Evolutionary conservation across 1,140 invertebrate genomes (phyloP), one percentile per base, ranked within the genome.

Genomic region (Drosophila kohkoa): DNA sequence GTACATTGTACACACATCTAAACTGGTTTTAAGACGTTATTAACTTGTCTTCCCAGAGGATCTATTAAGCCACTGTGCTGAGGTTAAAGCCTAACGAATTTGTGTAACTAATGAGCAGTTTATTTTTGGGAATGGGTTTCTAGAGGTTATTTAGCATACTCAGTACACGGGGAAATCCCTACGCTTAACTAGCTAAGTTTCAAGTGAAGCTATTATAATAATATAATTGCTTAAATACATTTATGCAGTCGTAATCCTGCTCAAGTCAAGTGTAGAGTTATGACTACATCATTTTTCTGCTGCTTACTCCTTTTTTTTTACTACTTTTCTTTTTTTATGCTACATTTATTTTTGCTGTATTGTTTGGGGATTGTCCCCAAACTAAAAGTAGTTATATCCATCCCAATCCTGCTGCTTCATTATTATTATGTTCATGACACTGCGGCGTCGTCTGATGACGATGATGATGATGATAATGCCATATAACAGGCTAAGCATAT

Each of bases 401-500:
- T 25, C 38, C 38, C 55, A 60, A 64, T 45, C 32, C 48, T 28
- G 13, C 41, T 15, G 55, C 30, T 32, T 48, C 59, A 60, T 68
- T 35, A 52, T 60, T 54, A 63, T 51, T 20, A 67, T 75, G 25
- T 52, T 59, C 32, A 65, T 62, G 70, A 57, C 49, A 67, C 38
- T 79, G 81, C 58, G 41, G 58, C 60, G 43, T 55, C 60, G 51
- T 64, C 43, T 64, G 20, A 25, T 25, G 20, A 25, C 20, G 16
- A 20, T 20, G 73, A 87, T 64, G 73, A 87, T 64, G 73, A 87
- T 86, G 82, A 87, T 86, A 79, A 80, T 82, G 83, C 83, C 83
- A 88, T 87, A 88, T 87, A 88, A 72, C 75, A 71, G 80, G 80
- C 65, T 38, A 38, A 58, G 72, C 80, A 82, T 73, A 87, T 87